These are phyloP conservation scores for Sclerurus mexicanus DNA, from an alignment of 2,113 vertebrate genomes.

Conservation along the genomic window DNA sequence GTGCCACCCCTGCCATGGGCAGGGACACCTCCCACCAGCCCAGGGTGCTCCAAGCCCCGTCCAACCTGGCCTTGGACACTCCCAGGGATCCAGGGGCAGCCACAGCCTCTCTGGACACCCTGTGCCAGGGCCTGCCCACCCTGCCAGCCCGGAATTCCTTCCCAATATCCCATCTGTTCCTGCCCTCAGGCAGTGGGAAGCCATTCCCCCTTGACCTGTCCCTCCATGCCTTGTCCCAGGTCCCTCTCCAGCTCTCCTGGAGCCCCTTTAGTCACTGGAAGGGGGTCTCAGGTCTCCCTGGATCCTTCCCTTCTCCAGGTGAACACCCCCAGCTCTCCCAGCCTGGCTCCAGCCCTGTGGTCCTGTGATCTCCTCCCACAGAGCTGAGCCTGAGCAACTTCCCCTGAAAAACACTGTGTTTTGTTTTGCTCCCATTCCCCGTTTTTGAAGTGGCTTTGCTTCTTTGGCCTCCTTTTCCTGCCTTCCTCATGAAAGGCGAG, in stretches of 20 bases:
- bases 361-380: background rate
- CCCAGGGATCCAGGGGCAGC: background rate
- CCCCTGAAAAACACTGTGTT: accelerated
- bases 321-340: background rate
- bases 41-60: background rate
- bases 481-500: background rate
- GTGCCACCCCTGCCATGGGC: background rate
- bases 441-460: background rate
- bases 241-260: background rate
- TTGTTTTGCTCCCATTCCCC: background rate
- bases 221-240: background rate
- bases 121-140: background rate
- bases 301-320: background rate
- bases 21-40: background rate
- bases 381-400: background rate
- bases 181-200: background rate
- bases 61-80: background rate
- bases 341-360: background rate
- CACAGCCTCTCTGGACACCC: background rate
- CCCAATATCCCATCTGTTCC: background rate
- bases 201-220: background rate
- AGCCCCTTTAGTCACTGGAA: accelerated
- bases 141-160: background rate
- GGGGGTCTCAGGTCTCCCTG: background rate
- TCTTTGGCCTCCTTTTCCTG: background rate